Base-by-base conservation (phyloP, 1,140 invertebrate genomes). In the Pseudomyrmex flavicornis region DNA sequence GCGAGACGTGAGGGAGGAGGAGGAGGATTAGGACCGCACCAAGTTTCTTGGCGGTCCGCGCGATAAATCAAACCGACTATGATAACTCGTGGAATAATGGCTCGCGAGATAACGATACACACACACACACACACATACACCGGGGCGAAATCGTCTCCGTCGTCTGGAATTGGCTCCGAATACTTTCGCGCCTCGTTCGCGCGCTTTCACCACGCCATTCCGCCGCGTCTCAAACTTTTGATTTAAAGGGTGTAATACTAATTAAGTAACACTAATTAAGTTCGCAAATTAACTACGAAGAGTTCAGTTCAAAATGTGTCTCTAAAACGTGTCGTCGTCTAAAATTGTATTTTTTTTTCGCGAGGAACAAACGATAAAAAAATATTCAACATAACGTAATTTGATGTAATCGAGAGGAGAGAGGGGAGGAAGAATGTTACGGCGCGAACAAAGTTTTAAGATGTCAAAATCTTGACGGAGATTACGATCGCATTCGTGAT, bases 31-130 rank as follows among this genome's bases (percentile, higher is more conserved):
- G 63, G 54, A 68, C 20, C 63, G 61, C 76, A 65, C 74, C 68
- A 83, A 76, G 63, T 89, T 84, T 85, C 80, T 76, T 72, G 69
- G 50, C 63, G n/a, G 26, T 69, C 15, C 35, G 35, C 9, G 58
- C 85, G 84, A 91, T 92, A 91, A 91, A 91, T 92, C 90, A 92
- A 92, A 92, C 77, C 74, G 76, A 70, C 86, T 61, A 84, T 87
- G 90, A 91, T 92, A 91, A 90, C 88, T 90, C 87, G 82, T 86
- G 82, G 87, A 89, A 92, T 91, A 92, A 89, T 88, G 86, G 90
- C 83, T 68, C 84, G 79, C 70, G 80, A 89, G 91, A 92, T 92
- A 91, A 91, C 87, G 90, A 89, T 90, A 91, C 90, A 88, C 63
- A 91, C 90, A 88, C 63, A 17, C 17, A 17, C 17, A 17, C 17